Percentiles rank a stretch among this genome's conserved stretches.
phyloP scores from a whole-genome alignment of 2,113 vertebrate genomes.

The Desmodus rotundus region DNA sequence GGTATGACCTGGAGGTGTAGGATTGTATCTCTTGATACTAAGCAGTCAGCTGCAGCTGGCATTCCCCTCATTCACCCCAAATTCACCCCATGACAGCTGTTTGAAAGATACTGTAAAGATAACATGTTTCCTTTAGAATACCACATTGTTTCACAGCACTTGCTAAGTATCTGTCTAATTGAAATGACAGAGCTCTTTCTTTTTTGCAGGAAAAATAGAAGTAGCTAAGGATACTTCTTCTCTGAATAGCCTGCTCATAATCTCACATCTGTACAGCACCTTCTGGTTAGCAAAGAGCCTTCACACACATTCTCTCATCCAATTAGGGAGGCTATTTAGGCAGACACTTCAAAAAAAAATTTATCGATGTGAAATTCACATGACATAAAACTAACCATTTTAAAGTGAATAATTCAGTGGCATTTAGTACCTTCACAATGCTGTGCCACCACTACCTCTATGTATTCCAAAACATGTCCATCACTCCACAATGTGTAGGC shows the following conservation, averaged over 20 bases:
- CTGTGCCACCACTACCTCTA: not conserved
- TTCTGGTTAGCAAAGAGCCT: not conserved
- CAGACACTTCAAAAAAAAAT: no score
- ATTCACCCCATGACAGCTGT: not conserved
- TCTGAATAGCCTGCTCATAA: not conserved
- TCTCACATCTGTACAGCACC: not conserved
- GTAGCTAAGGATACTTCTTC: not conserved
- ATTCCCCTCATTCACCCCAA: no score
- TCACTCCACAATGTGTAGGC: not conserved
- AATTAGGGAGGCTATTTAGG: not conserved
- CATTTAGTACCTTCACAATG: not conserved
- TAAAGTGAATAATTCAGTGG: not conserved
- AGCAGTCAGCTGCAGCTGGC: not conserved
- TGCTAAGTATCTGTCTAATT: not conserved
- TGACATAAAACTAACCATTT: not conserved
- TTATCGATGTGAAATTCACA: not conserved
- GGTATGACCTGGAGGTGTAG: not conserved
- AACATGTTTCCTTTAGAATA: not conserved
- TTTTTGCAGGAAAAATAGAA: not conserved
- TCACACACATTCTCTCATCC: not conserved
- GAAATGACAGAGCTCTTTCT: not conserved
- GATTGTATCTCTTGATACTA: no score
- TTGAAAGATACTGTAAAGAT: not conserved
- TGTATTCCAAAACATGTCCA: not conserved
- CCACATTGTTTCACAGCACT: not conserved